These are phyloP conservation scores for Abramis brama DNA, from an alignment of 2,113 vertebrate genomes.

Conservation along the genomic window DNA sequence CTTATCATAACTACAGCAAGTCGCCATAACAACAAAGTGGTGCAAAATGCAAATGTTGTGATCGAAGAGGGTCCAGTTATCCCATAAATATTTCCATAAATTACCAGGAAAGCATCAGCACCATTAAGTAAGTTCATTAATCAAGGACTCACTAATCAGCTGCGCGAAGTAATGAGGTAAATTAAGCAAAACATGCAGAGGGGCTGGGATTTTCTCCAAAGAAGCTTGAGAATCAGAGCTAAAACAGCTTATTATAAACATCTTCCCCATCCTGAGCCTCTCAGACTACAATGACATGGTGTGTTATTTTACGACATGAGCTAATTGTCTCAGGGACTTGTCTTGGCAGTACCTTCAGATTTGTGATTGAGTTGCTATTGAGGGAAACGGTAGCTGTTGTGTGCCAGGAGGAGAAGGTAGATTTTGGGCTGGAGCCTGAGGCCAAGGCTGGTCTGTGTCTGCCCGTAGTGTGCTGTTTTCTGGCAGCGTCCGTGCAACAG, in stretches of 20 bases:
- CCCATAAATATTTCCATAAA: conserved; percentile 18
- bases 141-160: conserved; percentile 34
- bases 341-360: conserved; percentile 64
- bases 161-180: conserved; percentile 27
- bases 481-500: conserved; percentile 12
- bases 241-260: conserved; percentile 36
- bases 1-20: not conserved
- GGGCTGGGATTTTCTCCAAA: conserved; percentile 27
- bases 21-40: conserved; percentile 14
- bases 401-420: conserved; percentile 58
- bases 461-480: conserved; percentile 30
- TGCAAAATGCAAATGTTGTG: conserved; percentile 15
- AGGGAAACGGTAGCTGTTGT: conserved; percentile 69
- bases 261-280: conserved; percentile 36
- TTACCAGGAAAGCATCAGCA: conserved; percentile 32
- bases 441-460: conserved; percentile 43
- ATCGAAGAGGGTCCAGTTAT: conserved; percentile 34
- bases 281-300: conserved; percentile 62
- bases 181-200: conserved; percentile 41
- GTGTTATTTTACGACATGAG: conserved; percentile 73
- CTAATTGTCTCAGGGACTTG: conserved; percentile 73
- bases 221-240: not conserved
- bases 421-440: conserved; percentile 43
- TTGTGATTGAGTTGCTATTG: conserved; percentile 66
- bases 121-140: conserved; percentile 40